Evolutionary conservation across 2,113 vertebrate species (phyloP).

Genomic region (Heterocephalus glaber): DNA sequence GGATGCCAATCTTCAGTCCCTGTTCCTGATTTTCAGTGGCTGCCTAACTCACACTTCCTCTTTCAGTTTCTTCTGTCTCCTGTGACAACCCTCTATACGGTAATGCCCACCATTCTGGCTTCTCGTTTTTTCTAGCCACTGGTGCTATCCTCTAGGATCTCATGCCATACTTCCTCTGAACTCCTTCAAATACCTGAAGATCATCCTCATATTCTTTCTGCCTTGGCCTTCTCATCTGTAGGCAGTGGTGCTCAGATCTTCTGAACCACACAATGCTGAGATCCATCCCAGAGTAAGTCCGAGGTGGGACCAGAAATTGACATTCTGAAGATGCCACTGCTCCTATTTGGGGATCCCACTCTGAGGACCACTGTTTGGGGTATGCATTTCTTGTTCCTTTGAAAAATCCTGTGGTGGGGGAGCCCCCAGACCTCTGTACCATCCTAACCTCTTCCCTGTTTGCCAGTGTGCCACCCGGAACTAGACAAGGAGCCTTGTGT

Average conservation of each 20-base stretch:
- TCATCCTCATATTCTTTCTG: neutral
- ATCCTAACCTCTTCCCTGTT: neutral
- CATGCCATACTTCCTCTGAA: neutral
- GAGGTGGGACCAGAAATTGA: neutral
- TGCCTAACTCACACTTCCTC: constrained; percentile 48
- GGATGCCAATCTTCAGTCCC: neutral
- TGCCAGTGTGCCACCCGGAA: neutral
- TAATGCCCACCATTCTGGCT: neutral
- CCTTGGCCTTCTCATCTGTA: neutral
- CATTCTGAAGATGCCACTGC: too few relatives aligned
- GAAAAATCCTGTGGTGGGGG: neutral
- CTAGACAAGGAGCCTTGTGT: neutral
- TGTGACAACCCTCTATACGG: neutral
- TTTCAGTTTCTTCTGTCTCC: neutral
- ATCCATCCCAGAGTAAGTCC: neutral
- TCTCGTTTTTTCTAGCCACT: neutral
- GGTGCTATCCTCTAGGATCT: neutral
- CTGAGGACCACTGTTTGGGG: neutral
- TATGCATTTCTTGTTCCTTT: neutral
- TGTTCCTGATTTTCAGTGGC: constrained; percentile 18
- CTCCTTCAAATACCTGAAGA: neutral
- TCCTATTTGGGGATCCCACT: neutral
- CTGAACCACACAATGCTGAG: neutral
- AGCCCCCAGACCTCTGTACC: neutral
- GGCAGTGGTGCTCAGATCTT: neutral